Percentiles rank a stretch among this genome's conserved stretches.
Conservation (phyloP, 2,888 invertebrate genomes). For the Baronia brevicornis region DNA sequence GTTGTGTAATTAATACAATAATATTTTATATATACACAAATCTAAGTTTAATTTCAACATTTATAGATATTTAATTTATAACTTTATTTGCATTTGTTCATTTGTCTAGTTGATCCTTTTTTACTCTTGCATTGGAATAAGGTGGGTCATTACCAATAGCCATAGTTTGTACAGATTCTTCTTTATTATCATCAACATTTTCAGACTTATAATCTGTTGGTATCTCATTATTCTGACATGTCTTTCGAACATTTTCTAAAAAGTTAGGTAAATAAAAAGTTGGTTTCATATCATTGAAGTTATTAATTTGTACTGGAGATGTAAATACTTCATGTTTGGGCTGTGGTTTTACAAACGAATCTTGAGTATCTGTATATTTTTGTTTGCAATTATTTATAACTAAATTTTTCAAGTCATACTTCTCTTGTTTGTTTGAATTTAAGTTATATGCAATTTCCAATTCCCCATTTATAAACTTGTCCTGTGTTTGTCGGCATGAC, state of each 20-base stretch:
- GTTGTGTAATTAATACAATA: neutral
- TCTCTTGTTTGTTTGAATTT: constrained; percentile 29
- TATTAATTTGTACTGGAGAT: constrained; percentile 28
- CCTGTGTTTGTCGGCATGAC: constrained; percentile 20
- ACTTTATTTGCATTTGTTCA: neutral
- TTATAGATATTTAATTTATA: constrained; percentile 1
- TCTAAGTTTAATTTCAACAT: neutral
- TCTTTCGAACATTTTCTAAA: constrained; percentile 25
- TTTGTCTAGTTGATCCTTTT: constrained; percentile 10
- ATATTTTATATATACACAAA: neutral
- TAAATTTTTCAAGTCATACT: constrained; percentile 47
- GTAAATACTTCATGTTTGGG: constrained; percentile 25
- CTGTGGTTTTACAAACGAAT: constrained; percentile 26
- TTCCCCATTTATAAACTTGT: constrained; percentile 27
- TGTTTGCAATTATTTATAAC: constrained; percentile 38
- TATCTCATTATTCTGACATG: constrained; percentile 15
- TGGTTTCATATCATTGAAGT: constrained; percentile 33
- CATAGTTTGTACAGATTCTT: constrained; percentile 22
- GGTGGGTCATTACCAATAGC: constrained; percentile 12
- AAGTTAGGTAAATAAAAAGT: constrained; percentile 34
- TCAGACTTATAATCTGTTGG: constrained; percentile 20
- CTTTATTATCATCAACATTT: constrained; percentile 21
- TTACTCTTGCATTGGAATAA: constrained; percentile 9
- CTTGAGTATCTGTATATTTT: constrained; percentile 28
- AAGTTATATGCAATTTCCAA: constrained; percentile 27